Evolutionary conservation across 64 coral and sea anemone genomes (phyloP).

Genomic region (Porites australiensis): DNA sequence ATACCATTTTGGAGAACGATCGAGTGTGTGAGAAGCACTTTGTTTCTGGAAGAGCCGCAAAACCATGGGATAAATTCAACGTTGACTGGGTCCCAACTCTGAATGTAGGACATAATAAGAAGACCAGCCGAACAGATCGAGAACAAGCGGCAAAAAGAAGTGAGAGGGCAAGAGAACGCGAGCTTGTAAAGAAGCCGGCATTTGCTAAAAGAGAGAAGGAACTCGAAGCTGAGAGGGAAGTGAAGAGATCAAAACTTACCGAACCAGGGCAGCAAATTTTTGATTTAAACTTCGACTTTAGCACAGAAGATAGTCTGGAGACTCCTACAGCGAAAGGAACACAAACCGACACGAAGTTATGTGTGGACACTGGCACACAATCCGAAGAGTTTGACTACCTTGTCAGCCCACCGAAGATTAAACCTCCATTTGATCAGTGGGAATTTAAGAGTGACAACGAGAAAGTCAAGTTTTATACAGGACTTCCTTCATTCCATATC

Average conservation of each 20-base stretch:
- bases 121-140: conserved; percentile 48
- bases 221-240: too few species aligned
- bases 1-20: too few species aligned
- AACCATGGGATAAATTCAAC: conserved; percentile 53
- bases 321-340: conserved; percentile 67
- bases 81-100: too few species aligned
- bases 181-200: too few species aligned
- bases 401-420: conserved; percentile 17
- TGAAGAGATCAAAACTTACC: conserved; percentile 58
- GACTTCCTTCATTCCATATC: conserved; percentile 59
- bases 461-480: conserved; percentile 68
- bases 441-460: conserved; percentile 56
- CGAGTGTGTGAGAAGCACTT: too few species aligned
- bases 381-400: conserved; percentile 68
- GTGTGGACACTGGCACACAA: too few species aligned
- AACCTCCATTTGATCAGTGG: conserved; percentile 48
- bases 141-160: conserved; percentile 61
- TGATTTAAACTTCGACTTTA: conserved; percentile 36
- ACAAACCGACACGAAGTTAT: too few species aligned
- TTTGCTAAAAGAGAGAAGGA: too few species aligned
- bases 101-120: conserved; percentile 67
- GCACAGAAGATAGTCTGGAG: conserved; percentile 19
- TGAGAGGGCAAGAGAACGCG: too few species aligned
- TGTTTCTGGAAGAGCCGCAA: too few species aligned
- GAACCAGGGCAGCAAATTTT: conserved; percentile 52